Evolutionary conservation across 1,140 invertebrate species (phyloP), one percentile per base, ranked within the genome.

Genomic region (Psilanteris sp.): DNA sequence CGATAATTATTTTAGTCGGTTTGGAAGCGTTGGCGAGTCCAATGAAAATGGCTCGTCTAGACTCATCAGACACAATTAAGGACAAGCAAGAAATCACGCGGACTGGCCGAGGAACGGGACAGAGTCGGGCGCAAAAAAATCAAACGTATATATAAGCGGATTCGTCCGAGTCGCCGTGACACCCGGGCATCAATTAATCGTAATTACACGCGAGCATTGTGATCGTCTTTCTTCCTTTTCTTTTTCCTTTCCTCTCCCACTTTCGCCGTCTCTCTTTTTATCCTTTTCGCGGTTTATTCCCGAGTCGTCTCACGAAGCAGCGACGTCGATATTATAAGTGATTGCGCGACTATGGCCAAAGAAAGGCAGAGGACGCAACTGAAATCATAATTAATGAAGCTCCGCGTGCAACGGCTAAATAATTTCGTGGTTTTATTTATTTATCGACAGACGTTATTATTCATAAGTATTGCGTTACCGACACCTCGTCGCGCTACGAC

Each of bases 391-490:
- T 64, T 41, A 64, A 41, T 26, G 44, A 32, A 41, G 14, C 3
- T 27, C 44, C 41, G 57, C n/a, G n/a, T n/a, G n/a, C n/a, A n/a
- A 1, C 13, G 24, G 11, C 7, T 41, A 43, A 41, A 66, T 66
- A 54, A 66, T 41, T 64, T 36, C 18, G 16, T 15, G 46, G 26
- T 39, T 44, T 18, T 34, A 37, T 67, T 55, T 55, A 46, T 67
- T 55, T 59, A 70, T 59, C 8, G 66, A 59, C 54, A 39, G 50
- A 27, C 15, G 43, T 32, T 43, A 44, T 61, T 71, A 71, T 44
- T 71, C 66, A 61, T 52, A 55, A 62, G 68, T 36, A 37, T 48
- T 55, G 57, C 57, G 46, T 72, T 55, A 48, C 46, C 55, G 68
- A 72, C 68, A 57, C 68, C 55, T 71, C 55, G 43, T 27, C 34